Evolutionary conservation across 2,113 vertebrate genomes (phyloP), one percentile per base, ranked within the genome.

Genomic region (Carassius carassius): DNA sequence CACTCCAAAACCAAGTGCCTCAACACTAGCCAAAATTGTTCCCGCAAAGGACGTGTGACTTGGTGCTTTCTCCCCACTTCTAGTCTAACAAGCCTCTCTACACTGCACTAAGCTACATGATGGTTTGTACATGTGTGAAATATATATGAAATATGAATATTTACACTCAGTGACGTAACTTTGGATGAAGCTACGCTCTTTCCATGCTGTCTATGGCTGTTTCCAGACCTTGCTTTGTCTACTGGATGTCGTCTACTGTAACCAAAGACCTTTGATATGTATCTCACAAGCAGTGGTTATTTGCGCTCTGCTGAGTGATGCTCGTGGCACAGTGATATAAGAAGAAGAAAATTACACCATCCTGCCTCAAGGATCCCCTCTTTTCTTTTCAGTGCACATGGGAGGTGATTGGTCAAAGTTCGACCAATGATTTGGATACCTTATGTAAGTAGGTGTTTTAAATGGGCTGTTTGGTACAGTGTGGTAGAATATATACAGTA

Each of bases 181-280:
- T 58, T 70, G 90, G 86, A 90, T 88, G 83, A 89, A 79, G 87
- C 87, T 89, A 75, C 88, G 77, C 89, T 82, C 78, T 88, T 78
- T 86, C 81, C 84, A 81, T 73, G 54, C 58, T 81, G 78, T 84
- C 32, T 78, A 76, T 69, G 76, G 76, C 85, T 86, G 78, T 82
- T 82, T 86, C 80, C 74, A 77, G 77, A 76, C 62, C 70, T 54
- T 62, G 44, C 77, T 85, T 51, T 90, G 82, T 90, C 60, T 67
- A 60, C 80, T 79, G 82, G 85, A 85, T 90, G 84, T 86, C 17
- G 74, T 90, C 86, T 86, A 86, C 86, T 88, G 65, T 14, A 88
- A 89, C 88, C 85, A 85, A 25, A 86, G 90, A 89, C 67, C 44
- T 87, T 83, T 78, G 62, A 37, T 84, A 84, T 82, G 72, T 41